Base-by-base conservation (phyloP, 2,888 invertebrate genomes). In the Volucella inanis region DNA sequence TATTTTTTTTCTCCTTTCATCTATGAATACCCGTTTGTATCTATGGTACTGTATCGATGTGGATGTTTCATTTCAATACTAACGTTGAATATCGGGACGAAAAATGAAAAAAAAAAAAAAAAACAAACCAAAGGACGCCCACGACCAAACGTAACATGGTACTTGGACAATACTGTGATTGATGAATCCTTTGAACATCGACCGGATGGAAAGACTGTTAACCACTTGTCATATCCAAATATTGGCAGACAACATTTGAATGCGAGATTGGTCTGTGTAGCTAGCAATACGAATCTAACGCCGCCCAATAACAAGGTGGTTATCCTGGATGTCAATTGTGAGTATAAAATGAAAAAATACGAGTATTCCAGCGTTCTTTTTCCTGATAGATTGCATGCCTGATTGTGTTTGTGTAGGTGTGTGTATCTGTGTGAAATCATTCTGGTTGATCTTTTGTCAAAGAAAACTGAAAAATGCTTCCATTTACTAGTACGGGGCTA, bases 211-310 rank as follows among this genome's bases (percentile, higher is more conserved):
- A 93, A 95, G 87, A 96, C 96, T 70, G 94, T 96, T 89, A 97
- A 97, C 93, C 95, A 95, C 88, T 93, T 97, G 89, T 94, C 94
- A 86, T 96, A 96, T 90, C 95, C 96, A 78, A 95, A 95, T 90
- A 94, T 97, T 88, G 96, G 96, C 43, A 93, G 97, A 78, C 96
- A 96, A 92, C 97, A 97, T 92, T 94, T 97, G 88, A 96, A 97
- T 92, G 94, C 96, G 78, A 94, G 96, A 89, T 95, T 97, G 89
- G 95, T 96, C 89, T 97, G 97, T 92, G 96, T 97, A 92, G 97
- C 97, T 39, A 95, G 95, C 89, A 97, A 97, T 92, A 97, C 97
- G 87, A 96, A 96, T 92, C 93, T 97, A 89, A 95, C 96, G 54
- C 94, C 94, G 65, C 96, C 97, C 10, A 94, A 95, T 90, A 94